Conservation (phyloP, 2,113 vertebrate genomes). For the Calypte anna region DNA sequence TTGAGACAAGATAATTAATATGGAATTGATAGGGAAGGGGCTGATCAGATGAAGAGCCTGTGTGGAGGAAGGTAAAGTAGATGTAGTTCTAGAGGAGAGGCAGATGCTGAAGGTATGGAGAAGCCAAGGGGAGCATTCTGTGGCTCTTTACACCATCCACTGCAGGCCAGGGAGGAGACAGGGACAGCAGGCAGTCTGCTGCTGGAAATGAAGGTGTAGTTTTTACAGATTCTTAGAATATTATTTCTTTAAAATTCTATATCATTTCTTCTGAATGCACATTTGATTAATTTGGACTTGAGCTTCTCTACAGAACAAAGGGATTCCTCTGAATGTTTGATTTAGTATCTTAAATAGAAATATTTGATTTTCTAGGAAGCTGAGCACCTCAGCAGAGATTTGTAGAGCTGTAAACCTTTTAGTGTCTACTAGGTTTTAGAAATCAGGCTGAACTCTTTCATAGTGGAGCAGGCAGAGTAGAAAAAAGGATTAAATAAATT, state of each 20-base stretch:
- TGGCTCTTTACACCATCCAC: not conserved
- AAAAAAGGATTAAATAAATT: not conserved
- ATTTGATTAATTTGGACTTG: not conserved
- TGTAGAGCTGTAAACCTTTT: not conserved
- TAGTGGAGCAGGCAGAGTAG: not conserved
- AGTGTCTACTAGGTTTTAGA: not conserved
- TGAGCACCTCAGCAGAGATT: not conserved
- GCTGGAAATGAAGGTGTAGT: not conserved
- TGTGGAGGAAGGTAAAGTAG: constrained; percentile 25
- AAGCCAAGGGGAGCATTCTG: not conserved
- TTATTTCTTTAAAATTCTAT: not conserved
- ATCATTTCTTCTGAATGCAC: not conserved
- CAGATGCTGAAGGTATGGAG: not conserved
- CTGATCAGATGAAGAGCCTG: constrained; percentile 23
- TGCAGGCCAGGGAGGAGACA: not conserved
- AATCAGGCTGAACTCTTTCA: not conserved
- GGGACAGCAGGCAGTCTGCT: not conserved
- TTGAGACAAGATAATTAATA: not conserved
- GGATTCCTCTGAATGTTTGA: not conserved
- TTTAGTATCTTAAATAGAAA: not conserved
- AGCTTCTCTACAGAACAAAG: not conserved
- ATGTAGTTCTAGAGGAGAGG: not conserved
- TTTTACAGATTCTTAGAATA: not conserved
- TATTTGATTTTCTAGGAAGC: not conserved
- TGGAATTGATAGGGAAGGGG: not conserved